phyloP scores from a whole-genome alignment of 2,888 invertebrate species.

The Trimorus sp. region DNA sequence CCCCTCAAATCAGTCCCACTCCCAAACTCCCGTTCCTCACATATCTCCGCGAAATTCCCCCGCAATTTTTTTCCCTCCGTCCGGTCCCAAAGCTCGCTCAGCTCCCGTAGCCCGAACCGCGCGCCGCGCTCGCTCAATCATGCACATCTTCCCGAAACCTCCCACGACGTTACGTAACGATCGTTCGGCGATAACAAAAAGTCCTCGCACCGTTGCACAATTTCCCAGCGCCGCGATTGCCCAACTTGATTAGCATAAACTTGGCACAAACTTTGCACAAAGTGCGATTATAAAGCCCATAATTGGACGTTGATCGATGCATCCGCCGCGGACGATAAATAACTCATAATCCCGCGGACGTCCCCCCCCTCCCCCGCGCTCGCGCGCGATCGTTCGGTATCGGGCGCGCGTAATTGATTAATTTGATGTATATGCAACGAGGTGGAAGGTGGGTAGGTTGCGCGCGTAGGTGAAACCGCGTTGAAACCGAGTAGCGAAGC shows the following conservation, averaged over 20 bases:
- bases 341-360: constrained; percentile 22
- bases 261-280: constrained; percentile 15
- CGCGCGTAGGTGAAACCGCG: constrained; percentile 46
- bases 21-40: too few species aligned
- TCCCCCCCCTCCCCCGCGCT: too few species aligned
- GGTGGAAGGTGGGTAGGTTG: constrained; percentile 49
- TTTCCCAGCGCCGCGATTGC: not conserved
- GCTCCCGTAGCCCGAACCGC: too few species aligned
- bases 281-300: constrained; percentile 8
- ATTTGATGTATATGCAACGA: constrained; percentile 52
- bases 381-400: constrained; percentile 23
- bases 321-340: constrained; percentile 24
- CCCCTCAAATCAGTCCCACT: too few species aligned
- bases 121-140: too few species aligned
- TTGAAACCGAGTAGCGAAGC: not conserved
- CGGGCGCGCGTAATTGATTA: constrained; percentile 48
- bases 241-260: too few species aligned
- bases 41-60: too few species aligned
- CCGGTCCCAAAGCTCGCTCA: too few species aligned
- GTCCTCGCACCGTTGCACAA: not conserved
- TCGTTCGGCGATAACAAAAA: not conserved
- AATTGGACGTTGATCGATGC: constrained; percentile 37
- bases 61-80: too few species aligned
- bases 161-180: too few species aligned
- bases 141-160: too few species aligned